Conservation (phyloP, 2,113 vertebrate species). For the Rhinogobius similis region DNA sequence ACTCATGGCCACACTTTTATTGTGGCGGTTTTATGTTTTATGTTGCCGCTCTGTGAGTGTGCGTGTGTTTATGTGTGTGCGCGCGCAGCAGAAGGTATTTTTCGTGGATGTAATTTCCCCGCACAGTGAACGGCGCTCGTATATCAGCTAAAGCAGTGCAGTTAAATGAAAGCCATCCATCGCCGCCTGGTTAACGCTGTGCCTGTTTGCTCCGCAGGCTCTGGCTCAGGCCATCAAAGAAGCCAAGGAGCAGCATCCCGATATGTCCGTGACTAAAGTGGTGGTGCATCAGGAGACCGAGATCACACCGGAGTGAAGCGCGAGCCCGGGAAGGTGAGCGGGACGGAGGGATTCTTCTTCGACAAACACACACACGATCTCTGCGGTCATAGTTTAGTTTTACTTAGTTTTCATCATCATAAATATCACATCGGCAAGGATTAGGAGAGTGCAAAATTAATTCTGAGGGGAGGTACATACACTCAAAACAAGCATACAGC, state of each 20-base stretch:
- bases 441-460: no score
- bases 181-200: neutral
- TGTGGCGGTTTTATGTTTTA: neutral
- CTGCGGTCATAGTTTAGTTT: no score
- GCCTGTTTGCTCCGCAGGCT: conserved; percentile 75
- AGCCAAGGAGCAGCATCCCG: conserved; percentile 96
- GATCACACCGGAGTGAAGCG: conserved; percentile 85
- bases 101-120: conserved; percentile 1
- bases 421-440: no score
- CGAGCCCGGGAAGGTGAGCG: conserved; percentile 45
- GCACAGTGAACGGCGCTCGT: neutral
- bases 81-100: neutral
- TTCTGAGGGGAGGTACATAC: no score
- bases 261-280: conserved; percentile 99
- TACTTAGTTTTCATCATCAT: no score
- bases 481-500: no score
- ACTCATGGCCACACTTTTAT: neutral
- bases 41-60: neutral
- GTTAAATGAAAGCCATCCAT: conserved; percentile 16
- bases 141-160: conserved; percentile 4
- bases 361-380: no score
- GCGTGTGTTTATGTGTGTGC: no score
- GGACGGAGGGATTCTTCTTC: no score
- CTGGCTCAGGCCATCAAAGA: conserved; percentile 96
- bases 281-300: conserved; percentile 98